phyloP scores from a whole-genome alignment of 92 coral and sea anemone species.

The Scolanthus callimorphus region DNA sequence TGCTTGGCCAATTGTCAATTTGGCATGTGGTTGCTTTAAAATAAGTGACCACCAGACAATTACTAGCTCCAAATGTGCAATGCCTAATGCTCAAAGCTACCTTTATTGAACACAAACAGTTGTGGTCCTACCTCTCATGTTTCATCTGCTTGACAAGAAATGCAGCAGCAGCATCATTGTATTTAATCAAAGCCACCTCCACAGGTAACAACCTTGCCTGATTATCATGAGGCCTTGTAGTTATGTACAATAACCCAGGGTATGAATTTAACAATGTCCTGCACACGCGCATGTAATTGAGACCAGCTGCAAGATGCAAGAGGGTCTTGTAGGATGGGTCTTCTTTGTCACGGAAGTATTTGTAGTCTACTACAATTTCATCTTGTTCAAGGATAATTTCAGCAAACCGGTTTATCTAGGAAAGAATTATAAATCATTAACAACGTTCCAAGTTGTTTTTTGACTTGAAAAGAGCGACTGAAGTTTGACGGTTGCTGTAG shows the following conservation, averaged over 20 bases:
- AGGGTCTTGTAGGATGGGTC: conserved; percentile 60
- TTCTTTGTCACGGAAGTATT: conserved; percentile 71
- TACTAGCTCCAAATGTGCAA: too few relatives aligned
- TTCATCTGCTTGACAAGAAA: conserved; percentile 74
- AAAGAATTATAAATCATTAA: too few relatives aligned
- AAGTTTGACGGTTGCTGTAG: too few relatives aligned
- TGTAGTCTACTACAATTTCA: conserved; percentile 54
- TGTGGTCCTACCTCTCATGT: conserved; percentile 71
- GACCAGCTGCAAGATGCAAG: conserved; percentile 69
- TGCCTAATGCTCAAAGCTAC: too few relatives aligned
- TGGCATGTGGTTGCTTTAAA: too few relatives aligned
- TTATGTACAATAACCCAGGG: conserved; percentile 67
- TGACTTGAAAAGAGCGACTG: too few relatives aligned
- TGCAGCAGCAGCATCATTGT: conserved; percentile 74
- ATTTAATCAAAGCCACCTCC: conserved; percentile 54
- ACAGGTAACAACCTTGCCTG: conserved; percentile 57
- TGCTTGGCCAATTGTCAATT: too few relatives aligned
- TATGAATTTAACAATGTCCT: conserved; percentile 49
- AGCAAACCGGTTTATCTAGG: conserved; percentile 67
- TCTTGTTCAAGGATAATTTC: conserved; percentile 51
- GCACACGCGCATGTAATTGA: conserved; percentile 61
- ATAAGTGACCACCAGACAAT: too few relatives aligned
- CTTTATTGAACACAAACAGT: too few relatives aligned
- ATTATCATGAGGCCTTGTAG: conserved; percentile 54
- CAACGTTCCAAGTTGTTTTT: too few relatives aligned